Conservation (phyloP, 2,888 invertebrate species). For the Andrena trimmerana region DNA sequence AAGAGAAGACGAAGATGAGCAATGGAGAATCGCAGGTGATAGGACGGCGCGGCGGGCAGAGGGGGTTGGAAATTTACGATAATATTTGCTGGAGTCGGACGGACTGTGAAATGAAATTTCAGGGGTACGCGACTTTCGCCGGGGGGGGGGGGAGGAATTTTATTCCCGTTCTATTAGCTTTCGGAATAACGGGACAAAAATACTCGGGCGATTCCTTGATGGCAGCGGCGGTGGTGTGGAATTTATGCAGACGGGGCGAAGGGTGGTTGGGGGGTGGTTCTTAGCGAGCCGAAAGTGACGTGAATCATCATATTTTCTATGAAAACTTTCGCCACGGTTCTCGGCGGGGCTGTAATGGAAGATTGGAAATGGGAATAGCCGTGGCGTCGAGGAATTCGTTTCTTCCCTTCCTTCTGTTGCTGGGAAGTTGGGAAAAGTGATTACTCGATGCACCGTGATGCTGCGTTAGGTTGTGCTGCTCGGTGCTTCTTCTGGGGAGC, state of each 20-base stretch:
- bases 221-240: constrained; percentile 1
- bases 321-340: constrained; percentile 2
- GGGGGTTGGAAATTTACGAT: constrained; percentile 65
- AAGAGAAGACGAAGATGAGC: constrained; percentile 36
- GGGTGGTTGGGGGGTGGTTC: background rate
- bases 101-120: constrained; percentile 63
- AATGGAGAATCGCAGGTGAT: constrained; percentile 59
- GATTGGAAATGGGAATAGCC: constrained; percentile 24
- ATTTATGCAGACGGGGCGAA: constrained; percentile 31
- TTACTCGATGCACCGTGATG: background rate
- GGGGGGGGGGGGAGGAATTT: constrained; percentile 21
- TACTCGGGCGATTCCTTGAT: constrained; percentile 35
- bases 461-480: no score
- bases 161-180: constrained; percentile 52
- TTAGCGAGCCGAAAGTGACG: constrained; percentile 22
- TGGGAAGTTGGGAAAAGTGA: background rate
- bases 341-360: constrained; percentile 23
- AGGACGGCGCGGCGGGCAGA: constrained; percentile 3
- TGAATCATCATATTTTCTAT: constrained; percentile 27
- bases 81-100: constrained; percentile 61
- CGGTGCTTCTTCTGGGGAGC: no score
- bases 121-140: constrained; percentile 18
- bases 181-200: constrained; percentile 41
- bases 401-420: background rate
- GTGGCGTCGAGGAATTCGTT: constrained; percentile 5